Evolutionary conservation across 2,113 vertebrate genomes (phyloP).

Genomic region (Ursus arctos): DNA sequence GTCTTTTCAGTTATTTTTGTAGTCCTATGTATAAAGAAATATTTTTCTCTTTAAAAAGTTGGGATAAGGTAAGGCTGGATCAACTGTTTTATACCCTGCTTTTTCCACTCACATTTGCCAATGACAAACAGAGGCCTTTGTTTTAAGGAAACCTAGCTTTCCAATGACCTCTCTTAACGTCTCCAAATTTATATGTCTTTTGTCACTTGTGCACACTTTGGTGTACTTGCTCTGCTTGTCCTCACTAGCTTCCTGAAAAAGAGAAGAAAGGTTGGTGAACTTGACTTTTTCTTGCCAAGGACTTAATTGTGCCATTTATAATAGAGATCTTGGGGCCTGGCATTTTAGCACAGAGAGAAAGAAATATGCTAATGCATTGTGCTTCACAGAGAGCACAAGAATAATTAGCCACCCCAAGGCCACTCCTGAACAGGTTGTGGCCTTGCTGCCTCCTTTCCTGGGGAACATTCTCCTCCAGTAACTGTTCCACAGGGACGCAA

Average conservation of each 20-base stretch:
- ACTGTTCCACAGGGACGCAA: background rate
- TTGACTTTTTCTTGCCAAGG: constrained; percentile 49
- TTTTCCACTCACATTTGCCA: constrained; percentile 1
- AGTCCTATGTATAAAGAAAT: background rate
- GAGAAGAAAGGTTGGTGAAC: background rate
- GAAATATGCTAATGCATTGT: background rate
- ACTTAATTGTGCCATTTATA: constrained; percentile 58
- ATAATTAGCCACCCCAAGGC: background rate
- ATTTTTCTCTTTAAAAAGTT: constrained; percentile 16
- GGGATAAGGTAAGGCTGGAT: background rate
- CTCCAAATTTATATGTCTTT: background rate
- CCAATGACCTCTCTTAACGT: background rate
- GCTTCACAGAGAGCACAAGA: background rate
- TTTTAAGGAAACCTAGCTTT: constrained; percentile 12
- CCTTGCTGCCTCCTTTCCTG: background rate
- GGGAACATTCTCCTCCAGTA: background rate
- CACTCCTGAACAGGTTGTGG: background rate
- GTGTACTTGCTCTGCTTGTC: background rate
- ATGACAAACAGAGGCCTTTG: constrained; percentile 14
- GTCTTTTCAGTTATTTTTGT: background rate
- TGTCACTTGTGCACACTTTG: background rate
- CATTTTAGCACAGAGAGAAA: background rate
- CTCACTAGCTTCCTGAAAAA: constrained; percentile 13
- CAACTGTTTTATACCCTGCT: background rate
- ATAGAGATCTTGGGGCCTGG: background rate